phyloP scores from a whole-genome alignment of 1,140 invertebrate genomes.

The Zaprionus africanus region DNA sequence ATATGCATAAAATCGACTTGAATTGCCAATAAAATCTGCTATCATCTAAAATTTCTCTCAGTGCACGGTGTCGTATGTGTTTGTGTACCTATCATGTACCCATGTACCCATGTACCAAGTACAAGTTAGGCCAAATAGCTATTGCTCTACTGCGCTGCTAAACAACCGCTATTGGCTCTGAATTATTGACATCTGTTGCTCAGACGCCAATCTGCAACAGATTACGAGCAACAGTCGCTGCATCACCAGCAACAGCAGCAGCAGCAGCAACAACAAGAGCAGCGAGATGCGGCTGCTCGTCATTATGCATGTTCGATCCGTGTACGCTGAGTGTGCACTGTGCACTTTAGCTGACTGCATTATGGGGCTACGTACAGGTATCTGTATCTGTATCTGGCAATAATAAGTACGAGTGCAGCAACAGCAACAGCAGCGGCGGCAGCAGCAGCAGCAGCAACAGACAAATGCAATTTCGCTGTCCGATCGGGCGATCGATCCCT shows the following conservation, averaged over 20 bases:
- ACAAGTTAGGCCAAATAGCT: conserved; percentile 6
- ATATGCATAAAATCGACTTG: too few relatives aligned
- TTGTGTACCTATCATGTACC: too few relatives aligned
- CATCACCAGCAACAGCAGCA: conserved; percentile 29
- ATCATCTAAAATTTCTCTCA: neutral
- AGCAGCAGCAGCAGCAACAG: conserved; percentile 32
- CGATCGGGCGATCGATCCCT: conserved; percentile 70
- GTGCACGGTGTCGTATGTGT: neutral
- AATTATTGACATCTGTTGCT: conserved; percentile 77
- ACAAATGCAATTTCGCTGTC: conserved; percentile 75
- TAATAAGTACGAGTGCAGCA: conserved; percentile 45
- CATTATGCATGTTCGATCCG: conserved; percentile 45
- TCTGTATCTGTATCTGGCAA: conserved; percentile 25
- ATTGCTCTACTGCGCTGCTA: conserved; percentile 6
- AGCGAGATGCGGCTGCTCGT: conserved; percentile 36
- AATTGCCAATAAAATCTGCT: neutral
- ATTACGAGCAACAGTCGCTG: conserved; percentile 63
- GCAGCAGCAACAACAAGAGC: neutral
- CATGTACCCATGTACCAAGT: conserved; percentile 3
- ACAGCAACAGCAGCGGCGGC: conserved; percentile 1
- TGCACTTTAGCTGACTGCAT: conserved; percentile 46
- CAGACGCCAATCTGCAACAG: conserved; percentile 69
- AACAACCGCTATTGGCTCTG: conserved; percentile 66
- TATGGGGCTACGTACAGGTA: conserved; percentile 30
- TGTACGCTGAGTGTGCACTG: conserved; percentile 38